A percentile compares a stretch with the other conserved stretches of the same genome.
Evolutionary conservation across 2,888 invertebrate species (phyloP).

Genomic region (Entomobrya proxima): DNA sequence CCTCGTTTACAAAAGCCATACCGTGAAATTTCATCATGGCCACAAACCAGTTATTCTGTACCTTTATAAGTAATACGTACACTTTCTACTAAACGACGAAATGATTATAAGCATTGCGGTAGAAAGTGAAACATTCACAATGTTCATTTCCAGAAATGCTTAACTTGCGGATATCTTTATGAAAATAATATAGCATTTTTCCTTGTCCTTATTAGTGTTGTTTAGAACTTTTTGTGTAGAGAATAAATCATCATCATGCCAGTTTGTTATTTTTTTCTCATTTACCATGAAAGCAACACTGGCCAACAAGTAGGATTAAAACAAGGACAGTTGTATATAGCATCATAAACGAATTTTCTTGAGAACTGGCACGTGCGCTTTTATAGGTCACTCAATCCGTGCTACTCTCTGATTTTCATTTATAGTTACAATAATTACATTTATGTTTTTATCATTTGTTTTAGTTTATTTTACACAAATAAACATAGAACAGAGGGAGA

Average conservation of each 20-base stretch:
- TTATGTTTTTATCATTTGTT: background rate
- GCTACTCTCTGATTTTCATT: background rate
- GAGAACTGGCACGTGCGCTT: background rate
- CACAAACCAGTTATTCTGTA: too few relatives aligned
- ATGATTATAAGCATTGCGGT: background rate
- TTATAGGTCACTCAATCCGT: background rate
- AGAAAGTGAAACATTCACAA: background rate
- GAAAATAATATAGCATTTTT: background rate
- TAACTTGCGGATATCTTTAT: background rate
- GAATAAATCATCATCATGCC: constrained; percentile 10
- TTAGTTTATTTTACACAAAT: background rate
- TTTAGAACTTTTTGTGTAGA: background rate
- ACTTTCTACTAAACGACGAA: background rate
- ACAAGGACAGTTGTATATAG: background rate
- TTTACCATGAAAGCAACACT: background rate
- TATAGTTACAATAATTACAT: constrained; percentile 5
- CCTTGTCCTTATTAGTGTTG: constrained; percentile 13
- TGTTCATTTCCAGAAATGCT: background rate
- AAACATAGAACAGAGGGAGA: background rate
- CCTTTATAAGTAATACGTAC: too few relatives aligned
- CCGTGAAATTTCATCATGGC: background rate
- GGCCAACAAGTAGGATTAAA: constrained; percentile 5
- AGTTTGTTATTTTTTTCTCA: background rate
- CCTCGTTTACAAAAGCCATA: background rate
- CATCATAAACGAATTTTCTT: background rate